Evolutionary conservation across 2,113 vertebrate genomes (phyloP).

Genomic region (Sapajus apella): DNA sequence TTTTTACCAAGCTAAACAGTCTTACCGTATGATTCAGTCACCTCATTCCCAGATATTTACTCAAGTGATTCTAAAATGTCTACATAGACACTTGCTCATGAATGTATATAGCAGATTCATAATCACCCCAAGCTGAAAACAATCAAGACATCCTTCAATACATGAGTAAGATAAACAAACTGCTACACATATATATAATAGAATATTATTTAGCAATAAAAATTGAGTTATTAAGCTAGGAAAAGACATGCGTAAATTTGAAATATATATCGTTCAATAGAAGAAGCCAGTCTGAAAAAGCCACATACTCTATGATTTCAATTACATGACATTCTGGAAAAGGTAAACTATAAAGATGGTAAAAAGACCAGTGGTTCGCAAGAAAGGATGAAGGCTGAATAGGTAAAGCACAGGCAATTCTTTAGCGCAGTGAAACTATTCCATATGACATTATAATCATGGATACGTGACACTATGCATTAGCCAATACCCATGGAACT

Average conservation of each 20-base stretch:
- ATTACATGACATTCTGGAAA: neutral
- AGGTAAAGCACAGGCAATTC: neutral
- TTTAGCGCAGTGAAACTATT: neutral
- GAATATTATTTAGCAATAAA: neutral
- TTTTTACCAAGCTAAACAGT: neutral
- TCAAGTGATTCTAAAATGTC: neutral
- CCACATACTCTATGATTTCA: neutral
- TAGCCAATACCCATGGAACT: neutral
- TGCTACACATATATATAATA: neutral
- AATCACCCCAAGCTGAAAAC: neutral
- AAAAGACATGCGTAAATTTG: neutral
- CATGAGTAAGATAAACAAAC: neutral
- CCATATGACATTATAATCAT: neutral
- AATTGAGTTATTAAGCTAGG: neutral
- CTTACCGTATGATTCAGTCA: neutral
- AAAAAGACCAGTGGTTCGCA: neutral
- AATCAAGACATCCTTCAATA: neutral
- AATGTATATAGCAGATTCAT: neutral
- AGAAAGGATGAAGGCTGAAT: neutral
- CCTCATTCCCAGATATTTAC: neutral
- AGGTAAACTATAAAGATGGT: neutral
- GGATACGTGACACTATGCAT: neutral
- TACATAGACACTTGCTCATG: neutral
- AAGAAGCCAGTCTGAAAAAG: neutral
- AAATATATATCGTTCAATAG: neutral